Evolutionary conservation across 2,888 invertebrate species (phyloP).

Genomic region (Girardia tigrina): DNA sequence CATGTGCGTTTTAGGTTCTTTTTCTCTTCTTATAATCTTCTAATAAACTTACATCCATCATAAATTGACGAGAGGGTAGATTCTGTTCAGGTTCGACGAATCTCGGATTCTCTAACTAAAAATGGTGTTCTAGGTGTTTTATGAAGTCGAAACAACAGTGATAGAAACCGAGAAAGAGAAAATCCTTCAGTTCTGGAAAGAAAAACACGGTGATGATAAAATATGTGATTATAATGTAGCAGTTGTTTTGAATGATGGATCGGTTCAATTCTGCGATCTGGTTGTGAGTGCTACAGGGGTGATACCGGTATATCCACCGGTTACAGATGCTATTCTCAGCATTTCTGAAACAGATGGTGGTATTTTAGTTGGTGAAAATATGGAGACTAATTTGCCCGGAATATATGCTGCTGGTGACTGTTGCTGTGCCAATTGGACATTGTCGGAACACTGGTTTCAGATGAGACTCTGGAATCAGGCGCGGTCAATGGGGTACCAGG

Average conservation of each 20-base stretch:
- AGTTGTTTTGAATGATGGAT: conserved; percentile 56
- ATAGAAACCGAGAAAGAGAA: background rate
- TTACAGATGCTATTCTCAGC: background rate
- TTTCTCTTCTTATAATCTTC: too few relatives aligned
- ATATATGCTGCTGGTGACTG: conserved; percentile 92
- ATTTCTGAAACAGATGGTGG: conserved; percentile 60
- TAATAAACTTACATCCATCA: too few relatives aligned
- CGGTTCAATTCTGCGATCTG: conserved; percentile 67
- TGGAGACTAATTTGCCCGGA: conserved; percentile 64
- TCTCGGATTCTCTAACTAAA: too few relatives aligned
- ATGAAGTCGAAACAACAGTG: background rate
- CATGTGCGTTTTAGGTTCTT: too few relatives aligned
- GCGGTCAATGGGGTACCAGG: conserved; percentile 68
- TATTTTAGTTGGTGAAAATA: conserved; percentile 66
- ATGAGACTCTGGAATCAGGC: conserved; percentile 96
- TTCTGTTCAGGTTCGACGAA: too few relatives aligned
- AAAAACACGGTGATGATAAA: background rate
- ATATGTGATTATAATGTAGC: background rate
- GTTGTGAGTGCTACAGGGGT: conserved; percentile 91
- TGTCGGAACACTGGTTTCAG: conserved; percentile 54
- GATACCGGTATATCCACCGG: conserved; percentile 45
- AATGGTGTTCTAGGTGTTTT: background rate
- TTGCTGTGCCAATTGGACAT: conserved; percentile 66
- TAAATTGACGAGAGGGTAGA: too few relatives aligned
- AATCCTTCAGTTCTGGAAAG: background rate